Evolutionary conservation across 2,113 vertebrate species (phyloP), one percentile per base, ranked within the genome.

Genomic region (Taxidea taxus): DNA sequence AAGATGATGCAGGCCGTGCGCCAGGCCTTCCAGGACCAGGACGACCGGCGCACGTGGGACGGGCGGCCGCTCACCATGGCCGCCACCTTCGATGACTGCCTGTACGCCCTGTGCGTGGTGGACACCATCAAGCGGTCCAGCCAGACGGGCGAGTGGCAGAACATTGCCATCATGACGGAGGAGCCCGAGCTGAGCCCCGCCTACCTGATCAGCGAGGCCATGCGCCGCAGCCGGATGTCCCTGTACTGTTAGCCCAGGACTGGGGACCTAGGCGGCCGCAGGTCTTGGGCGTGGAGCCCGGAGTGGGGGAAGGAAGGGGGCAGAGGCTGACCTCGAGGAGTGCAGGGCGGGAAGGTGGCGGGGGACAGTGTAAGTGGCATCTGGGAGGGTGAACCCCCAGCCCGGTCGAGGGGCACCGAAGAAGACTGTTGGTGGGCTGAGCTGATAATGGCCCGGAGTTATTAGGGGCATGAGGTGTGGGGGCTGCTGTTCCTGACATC

Each of bases 111-210:
- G 2, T 99, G 99, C 4, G 99, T 99, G 97, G 99, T 99, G 98
- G 99, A 99, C 98, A 99, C 99, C 94, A 99, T 99, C 98, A 99
- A 99, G 98, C 99, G 99, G 94, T 99, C 99, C 86, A 99, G 99
- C 98, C 99, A 99, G 98, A 98, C 99, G 4, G 99, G 99, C 15
- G 99, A 99, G 98, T 99, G 99, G 99, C 99, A 99, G 99, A 99
- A 99, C 98, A 99, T 99, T 83, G 99, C 98, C 20, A 99, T 99
- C 87, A 99, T 99, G 99, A 99, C 99, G 0, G 99, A 99, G 94
- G 99, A 99, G 97, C 99, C 99, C 0, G 99, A 99, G 96, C 97
- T 99, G 94, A 99, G 99, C 98, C 99, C 99, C 0, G 99, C 99
- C 0, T 99, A 99, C 95, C 98, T 99, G 97, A 99, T 99, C 98